Evolutionary conservation across 2,113 vertebrate species (phyloP), one percentile per base, ranked within the genome.

Genomic region (Myiagra hebetior): DNA sequence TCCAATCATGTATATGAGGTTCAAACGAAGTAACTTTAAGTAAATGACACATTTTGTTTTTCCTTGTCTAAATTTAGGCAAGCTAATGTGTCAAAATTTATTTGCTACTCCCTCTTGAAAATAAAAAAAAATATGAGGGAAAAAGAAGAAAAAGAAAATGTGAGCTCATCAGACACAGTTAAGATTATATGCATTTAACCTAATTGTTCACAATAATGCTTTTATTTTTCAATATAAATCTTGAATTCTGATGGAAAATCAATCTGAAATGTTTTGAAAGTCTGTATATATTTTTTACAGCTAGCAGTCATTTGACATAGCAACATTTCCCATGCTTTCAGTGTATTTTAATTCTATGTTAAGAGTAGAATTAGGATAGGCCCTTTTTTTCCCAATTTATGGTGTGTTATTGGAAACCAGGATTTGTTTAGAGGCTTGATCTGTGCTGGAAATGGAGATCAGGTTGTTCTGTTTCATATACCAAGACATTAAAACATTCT

Each of bases 1-100:
- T 23, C 52, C 22, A 21, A 19, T 76, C 33, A 9, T 0, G 0
- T 19, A 13, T 56, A 83, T 69, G 52, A 42, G 19, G 18, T 41
- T 33, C 56, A 92, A 86, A 81, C 17, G 17, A 26, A 62, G 9
- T 35, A 86, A 59, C 24, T 59, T 80, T 5, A 70, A 44, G 15
- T 69, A 86, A 80, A 63, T 63, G 6, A 47, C 12, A 10, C 2
- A 1, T 77, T 75, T 73, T 2, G 10, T 44, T 31, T 91, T 75
- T 53, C 5, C 16, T 68, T 73, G n/a, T 86, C 68, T 89, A 65
- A 77, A 84, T 17, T 37, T 81, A 82, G 44, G 27, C 33, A 30
- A 53, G 55, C 4, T 83, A 30, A 42, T 30, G 9, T 57, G 33
- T 52, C 42, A 80, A 53, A 53, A 83, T 77, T 37, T 33, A 12